Base-by-base conservation (phyloP, 2,113 vertebrate genomes). In the Gymnorhina tibicen region DNA sequence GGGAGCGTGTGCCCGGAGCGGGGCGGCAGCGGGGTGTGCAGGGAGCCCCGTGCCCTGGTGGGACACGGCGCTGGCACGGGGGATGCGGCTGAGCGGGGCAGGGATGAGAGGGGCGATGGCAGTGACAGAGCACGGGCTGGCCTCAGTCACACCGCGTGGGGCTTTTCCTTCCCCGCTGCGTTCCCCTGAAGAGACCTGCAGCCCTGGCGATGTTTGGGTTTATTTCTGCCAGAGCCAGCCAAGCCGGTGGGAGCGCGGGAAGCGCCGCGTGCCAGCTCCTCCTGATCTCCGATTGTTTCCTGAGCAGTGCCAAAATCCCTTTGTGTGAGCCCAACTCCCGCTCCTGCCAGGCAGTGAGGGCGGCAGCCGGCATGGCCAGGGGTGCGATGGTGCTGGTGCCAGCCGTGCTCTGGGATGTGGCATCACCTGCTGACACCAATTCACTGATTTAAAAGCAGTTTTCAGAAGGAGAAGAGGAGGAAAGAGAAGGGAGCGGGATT, bases 81-180 rank as follows among this genome's bases (percentile, higher is more conserved):
- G 69, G 46, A 13, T 28, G 56, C 7, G 7, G 69, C 66, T 26
- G 63, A 27, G 78, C 2, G 3, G 4, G 56, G 1, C 22, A 3
- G 77, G 44, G 47, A 20, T 35, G 67, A 33, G 76, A 22, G 41
- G 55, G 60, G 44, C 55, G 60, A 3, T 28, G 86, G 58, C 74
- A 33, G 69, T 2, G 37, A 7, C 47, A 16, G 4, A 44, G 27
- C 2, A 1, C 22, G 5, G 56, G 13, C 60, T 44, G 62, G 10
- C 15, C 28, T 16, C 39, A 1, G 56, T 27, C 18, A 4, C 28
- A 0, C 0, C 21, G 17, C 10, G 1, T 4, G 63, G 22, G 42
- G 83, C 79, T 94, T 58, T n/a, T 12, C 26, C 33, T 58, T 24
- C 35, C 53, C 62, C 26, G 1, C 44, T 46, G 62, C 10, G 44